Conservation (phyloP, 2,888 invertebrate species). For the Lasioglossum malachurum region DNA sequence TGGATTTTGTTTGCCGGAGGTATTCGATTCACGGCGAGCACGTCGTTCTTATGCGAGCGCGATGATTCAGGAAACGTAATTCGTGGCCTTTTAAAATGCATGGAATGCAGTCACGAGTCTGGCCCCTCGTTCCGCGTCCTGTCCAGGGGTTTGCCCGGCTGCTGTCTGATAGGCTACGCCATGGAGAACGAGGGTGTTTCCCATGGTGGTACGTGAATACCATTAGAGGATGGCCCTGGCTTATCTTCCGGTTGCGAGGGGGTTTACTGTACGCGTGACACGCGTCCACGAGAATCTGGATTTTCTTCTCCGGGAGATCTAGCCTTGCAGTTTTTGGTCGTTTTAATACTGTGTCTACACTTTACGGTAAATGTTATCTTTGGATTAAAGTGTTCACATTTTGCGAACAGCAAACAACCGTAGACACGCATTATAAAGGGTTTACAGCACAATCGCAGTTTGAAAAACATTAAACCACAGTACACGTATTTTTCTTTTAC, state of each 20-base stretch:
- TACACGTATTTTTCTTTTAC: neutral
- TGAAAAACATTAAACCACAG: neutral
- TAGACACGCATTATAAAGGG: too few species aligned
- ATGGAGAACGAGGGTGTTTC: constrained; percentile 22
- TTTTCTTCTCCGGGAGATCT: neutral
- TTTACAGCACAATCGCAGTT: neutral
- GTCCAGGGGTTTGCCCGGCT: constrained; percentile 20
- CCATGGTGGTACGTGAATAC: constrained; percentile 45
- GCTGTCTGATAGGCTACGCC: constrained; percentile 38
- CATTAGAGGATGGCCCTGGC: constrained; percentile 24
- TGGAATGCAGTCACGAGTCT: constrained; percentile 66
- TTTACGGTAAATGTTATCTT: neutral
- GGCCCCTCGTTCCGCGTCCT: constrained; percentile 55
- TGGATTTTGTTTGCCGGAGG: neutral
- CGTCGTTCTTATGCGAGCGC: neutral
- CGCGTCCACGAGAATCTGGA: constrained; percentile 40
- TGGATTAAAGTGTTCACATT: neutral
- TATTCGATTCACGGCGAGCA: neutral
- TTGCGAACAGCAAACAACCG: too few species aligned
- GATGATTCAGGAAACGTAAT: constrained; percentile 59
- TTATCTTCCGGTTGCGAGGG: constrained; percentile 36
- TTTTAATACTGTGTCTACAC: neutral
- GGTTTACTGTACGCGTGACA: constrained; percentile 43
- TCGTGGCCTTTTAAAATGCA: constrained; percentile 76
- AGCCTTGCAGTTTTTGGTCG: neutral